phyloP scores from a whole-genome alignment of 2,113 vertebrate genomes.

The Alethe castanea region DNA sequence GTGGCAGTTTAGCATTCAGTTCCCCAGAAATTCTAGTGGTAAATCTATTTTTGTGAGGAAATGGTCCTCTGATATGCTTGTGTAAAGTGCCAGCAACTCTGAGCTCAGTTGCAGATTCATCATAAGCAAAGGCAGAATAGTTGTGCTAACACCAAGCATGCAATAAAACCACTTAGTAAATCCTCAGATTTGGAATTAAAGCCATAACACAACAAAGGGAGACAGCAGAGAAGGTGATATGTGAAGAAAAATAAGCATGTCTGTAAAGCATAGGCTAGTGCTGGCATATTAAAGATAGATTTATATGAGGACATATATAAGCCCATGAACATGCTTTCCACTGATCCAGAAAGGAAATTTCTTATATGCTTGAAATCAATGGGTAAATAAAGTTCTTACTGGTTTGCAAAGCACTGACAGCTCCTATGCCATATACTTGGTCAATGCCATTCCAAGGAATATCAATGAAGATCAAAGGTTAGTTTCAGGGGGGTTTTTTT shows the following conservation, averaged over 20 bases:
- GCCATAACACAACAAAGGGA: not conserved
- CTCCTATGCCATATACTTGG: not conserved
- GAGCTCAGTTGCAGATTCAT: not conserved
- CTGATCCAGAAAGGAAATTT: not conserved
- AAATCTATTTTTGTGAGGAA: not conserved
- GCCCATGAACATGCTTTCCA: not conserved
- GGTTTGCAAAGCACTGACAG: not conserved
- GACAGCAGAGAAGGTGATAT: not conserved
- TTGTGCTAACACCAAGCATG: not conserved
- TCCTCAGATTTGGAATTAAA: not conserved
- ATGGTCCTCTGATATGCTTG: not conserved
- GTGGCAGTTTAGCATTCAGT: not conserved
- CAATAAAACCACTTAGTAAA: not conserved
- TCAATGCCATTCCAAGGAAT: not conserved
- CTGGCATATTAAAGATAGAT: not conserved
- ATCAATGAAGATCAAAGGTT: not conserved
- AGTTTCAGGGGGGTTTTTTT: not conserved
- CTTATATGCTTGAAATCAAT: not conserved
- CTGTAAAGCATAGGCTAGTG: not conserved
- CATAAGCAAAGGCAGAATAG: not conserved
- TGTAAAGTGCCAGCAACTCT: not conserved
- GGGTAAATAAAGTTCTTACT: not conserved
- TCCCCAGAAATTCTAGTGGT: not conserved
- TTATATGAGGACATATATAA: not conserved
- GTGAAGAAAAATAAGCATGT: not conserved